Evolutionary conservation across 1,140 invertebrate genomes (phyloP).

Genomic region (Drosophila simulans): DNA sequence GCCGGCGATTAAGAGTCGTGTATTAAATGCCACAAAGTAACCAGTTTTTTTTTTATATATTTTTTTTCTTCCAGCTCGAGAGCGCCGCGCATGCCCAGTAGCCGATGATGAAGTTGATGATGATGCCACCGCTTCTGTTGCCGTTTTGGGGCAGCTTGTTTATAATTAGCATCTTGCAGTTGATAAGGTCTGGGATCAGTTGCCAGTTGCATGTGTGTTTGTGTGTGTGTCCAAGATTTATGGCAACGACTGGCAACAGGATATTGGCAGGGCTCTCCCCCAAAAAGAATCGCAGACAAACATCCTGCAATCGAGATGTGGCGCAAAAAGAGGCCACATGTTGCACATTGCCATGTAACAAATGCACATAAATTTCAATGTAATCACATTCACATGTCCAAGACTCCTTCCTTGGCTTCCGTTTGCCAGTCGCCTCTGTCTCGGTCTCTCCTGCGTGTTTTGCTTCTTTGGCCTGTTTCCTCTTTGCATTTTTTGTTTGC

Average conservation of each 20-base stretch:
- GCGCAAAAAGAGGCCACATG: slow-evolving; percentile 59
- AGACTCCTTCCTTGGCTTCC: slow-evolving; percentile 21
- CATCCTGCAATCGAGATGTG: slow-evolving; percentile 64
- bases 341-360: slow-evolving; percentile 72
- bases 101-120: slow-evolving; percentile 41
- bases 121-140: slow-evolving; percentile 34
- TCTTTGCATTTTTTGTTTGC: slow-evolving; percentile 13
- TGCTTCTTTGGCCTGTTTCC: slow-evolving; percentile 6
- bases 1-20: slow-evolving; percentile 71
- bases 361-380: slow-evolving; percentile 83
- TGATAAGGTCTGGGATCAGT: slow-evolving; percentile 51
- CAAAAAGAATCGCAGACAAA: slow-evolving; percentile 49
- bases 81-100: slow-evolving; percentile 73
- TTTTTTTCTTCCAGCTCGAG: slow-evolving; percentile 27
- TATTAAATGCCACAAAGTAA: slow-evolving; percentile 54
- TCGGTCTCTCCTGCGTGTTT: not conserved
- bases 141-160: slow-evolving; percentile 63
- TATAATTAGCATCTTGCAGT: slow-evolving; percentile 80
- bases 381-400: slow-evolving; percentile 75
- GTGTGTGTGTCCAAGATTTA: slow-evolving; percentile 64
- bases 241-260: slow-evolving; percentile 66
- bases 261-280: slow-evolving; percentile 69
- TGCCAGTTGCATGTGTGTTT: not conserved
- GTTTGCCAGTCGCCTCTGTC: slow-evolving; percentile 14
- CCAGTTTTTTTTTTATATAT: slow-evolving; percentile 19